These are phyloP conservation scores for Toxostoma redivivum DNA, from an alignment of 2,113 vertebrate species.

Conservation along the genomic window DNA sequence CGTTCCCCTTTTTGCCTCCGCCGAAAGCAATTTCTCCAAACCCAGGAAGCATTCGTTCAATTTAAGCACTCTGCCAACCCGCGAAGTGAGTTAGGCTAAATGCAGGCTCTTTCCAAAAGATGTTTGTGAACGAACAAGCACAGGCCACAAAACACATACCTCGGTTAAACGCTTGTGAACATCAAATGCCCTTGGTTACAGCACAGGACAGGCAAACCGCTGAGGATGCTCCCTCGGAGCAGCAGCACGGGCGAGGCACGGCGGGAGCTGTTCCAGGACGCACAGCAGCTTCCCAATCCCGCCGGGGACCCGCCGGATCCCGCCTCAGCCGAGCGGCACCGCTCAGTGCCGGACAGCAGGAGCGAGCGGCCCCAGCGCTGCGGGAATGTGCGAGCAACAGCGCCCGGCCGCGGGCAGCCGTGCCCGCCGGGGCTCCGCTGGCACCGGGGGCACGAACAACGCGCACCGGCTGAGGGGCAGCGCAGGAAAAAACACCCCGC, in stretches of 20 bases:
- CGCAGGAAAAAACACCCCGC: background rate
- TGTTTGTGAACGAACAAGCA: background rate
- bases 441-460: background rate
- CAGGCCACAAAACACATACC: background rate
- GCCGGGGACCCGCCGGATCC: too few relatives aligned
- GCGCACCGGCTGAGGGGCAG: too few relatives aligned
- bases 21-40: background rate
- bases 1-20: background rate
- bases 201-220: background rate
- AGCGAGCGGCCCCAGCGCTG: background rate
- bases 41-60: background rate
- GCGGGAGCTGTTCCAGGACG: background rate
- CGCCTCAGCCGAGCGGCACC: background rate
- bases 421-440: background rate
- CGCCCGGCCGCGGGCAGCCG: background rate
- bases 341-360: background rate
- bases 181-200: background rate
- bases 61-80: background rate
- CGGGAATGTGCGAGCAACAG: background rate
- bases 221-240: background rate
- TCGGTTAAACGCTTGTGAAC: background rate
- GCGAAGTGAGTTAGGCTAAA: background rate
- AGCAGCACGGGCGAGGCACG: background rate
- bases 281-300: background rate
- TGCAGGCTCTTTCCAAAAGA: background rate